Percentiles rank a stretch among this genome's conserved stretches.
phyloP scores from a whole-genome alignment of 1,140 invertebrate genomes.

The Drosophila dunni region DNA sequence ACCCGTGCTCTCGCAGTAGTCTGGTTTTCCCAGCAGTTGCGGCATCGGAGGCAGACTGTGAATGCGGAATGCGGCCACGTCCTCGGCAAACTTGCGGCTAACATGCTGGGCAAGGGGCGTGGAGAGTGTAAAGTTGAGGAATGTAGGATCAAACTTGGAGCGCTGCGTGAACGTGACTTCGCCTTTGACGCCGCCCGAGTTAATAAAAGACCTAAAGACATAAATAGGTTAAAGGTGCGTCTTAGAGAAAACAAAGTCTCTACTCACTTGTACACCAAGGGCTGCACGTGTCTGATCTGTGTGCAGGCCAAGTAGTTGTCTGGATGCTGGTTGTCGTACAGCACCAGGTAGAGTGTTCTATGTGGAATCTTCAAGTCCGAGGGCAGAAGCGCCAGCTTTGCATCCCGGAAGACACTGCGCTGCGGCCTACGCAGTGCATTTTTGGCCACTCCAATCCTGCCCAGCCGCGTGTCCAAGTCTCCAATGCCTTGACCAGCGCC shows the following conservation, averaged over 20 bases:
- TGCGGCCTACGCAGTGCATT: slow-evolving; percentile 86
- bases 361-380: slow-evolving; percentile 89
- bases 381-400: slow-evolving; percentile 88
- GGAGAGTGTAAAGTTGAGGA: slow-evolving; percentile 90
- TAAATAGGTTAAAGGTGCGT: neutral
- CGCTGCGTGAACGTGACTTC: slow-evolving; percentile 92
- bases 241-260: neutral
- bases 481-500: slow-evolving; percentile 90
- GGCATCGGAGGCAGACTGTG: slow-evolving; percentile 89
- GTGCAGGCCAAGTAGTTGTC: slow-evolving; percentile 94
- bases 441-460: slow-evolving; percentile 89
- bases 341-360: slow-evolving; percentile 92
- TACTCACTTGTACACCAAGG: slow-evolving; percentile 89
- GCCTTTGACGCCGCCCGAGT: slow-evolving; percentile 92
- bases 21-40: slow-evolving; percentile 84
- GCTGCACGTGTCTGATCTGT: slow-evolving; percentile 89
- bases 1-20: slow-evolving; percentile 88
- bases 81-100: slow-evolving; percentile 84
- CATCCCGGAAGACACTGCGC: slow-evolving; percentile 88
- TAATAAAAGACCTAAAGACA: slow-evolving; percentile 89
- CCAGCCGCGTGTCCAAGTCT: slow-evolving; percentile 92
- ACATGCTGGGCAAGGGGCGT: slow-evolving; percentile 58
- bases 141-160: slow-evolving; percentile 93
- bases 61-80: slow-evolving; percentile 87
- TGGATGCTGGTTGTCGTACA: slow-evolving; percentile 92